These are phyloP conservation scores for Helicorthomorpha holstii DNA, from an alignment of 1,140 invertebrate genomes.

Conservation along the genomic window DNA sequence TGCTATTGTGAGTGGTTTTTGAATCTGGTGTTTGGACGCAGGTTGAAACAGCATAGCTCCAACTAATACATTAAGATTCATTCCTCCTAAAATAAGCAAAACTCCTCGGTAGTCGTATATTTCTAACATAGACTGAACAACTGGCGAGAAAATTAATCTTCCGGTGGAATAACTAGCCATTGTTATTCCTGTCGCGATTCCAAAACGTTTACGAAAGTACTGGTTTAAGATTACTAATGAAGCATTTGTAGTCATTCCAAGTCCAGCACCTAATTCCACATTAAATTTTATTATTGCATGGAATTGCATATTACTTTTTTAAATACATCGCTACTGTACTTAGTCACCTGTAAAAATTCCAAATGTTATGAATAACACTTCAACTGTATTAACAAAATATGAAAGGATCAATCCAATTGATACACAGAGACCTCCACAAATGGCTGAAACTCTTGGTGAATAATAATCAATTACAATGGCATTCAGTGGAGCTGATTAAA, in stretches of 20 bases:
- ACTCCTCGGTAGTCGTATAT: slow-evolving; percentile 49
- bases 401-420: slow-evolving; percentile 47
- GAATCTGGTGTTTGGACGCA: background rate
- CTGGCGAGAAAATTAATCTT: background rate
- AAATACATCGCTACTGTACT: too few relatives aligned
- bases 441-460: slow-evolving; percentile 50
- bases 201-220: background rate
- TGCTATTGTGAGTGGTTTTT: background rate
- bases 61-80: slow-evolving; percentile 63
- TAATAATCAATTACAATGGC: slow-evolving; percentile 55
- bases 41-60: slow-evolving; percentile 55
- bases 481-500: slow-evolving; percentile 43
- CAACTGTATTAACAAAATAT: slow-evolving; percentile 45
- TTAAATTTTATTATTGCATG: too few relatives aligned
- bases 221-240: background rate
- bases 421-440: slow-evolving; percentile 51
- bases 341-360: slow-evolving; percentile 45
- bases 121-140: background rate
- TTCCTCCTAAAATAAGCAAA: slow-evolving; percentile 53
- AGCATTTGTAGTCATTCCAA: background rate
- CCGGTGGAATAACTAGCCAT: background rate
- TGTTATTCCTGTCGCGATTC: background rate
- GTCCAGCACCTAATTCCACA: background rate
- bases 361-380: slow-evolving; percentile 52
- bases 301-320: too few relatives aligned